A percentile compares a stretch with the other conserved stretches of the same genome.
Evolutionary conservation across 2,797 vertebrate genomes (phyloP).

Genomic region (Poeciliopsis turneri): DNA sequence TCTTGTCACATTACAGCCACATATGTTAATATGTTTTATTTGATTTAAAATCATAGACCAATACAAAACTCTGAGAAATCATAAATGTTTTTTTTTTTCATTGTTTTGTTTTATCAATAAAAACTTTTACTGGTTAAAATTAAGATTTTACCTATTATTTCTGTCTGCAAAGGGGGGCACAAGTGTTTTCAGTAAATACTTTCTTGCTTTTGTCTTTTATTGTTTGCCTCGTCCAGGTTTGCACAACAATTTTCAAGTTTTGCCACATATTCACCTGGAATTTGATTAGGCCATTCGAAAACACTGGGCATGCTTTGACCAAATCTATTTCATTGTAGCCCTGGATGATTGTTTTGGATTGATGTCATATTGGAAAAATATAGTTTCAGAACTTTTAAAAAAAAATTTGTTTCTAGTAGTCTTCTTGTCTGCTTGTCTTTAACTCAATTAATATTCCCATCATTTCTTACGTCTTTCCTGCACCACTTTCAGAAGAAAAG

Average conservation of each 20-base stretch:
- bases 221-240: not conserved
- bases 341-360: not conserved
- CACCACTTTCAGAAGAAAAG: not conserved
- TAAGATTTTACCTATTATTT: too few species aligned
- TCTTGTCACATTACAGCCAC: not conserved
- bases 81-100: not conserved
- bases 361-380: not conserved
- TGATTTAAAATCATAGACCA: not conserved
- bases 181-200: not conserved
- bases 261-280: not conserved
- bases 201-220: not conserved
- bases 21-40: not conserved
- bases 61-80: not conserved
- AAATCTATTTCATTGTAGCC: not conserved
- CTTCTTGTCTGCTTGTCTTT: not conserved
- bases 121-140: too few species aligned
- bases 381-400: not conserved
- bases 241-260: not conserved
- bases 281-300: not conserved
- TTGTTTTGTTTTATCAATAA: not conserved
- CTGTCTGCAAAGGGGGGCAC: too few species aligned
- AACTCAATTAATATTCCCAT: not conserved
- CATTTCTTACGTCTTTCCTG: not conserved
- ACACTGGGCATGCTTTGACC: not conserved
- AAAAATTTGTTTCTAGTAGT: not conserved